These are phyloP conservation scores for Lepus oiostolus DNA, from an alignment of 2,797 vertebrate genomes.

Conservation along the genomic window DNA sequence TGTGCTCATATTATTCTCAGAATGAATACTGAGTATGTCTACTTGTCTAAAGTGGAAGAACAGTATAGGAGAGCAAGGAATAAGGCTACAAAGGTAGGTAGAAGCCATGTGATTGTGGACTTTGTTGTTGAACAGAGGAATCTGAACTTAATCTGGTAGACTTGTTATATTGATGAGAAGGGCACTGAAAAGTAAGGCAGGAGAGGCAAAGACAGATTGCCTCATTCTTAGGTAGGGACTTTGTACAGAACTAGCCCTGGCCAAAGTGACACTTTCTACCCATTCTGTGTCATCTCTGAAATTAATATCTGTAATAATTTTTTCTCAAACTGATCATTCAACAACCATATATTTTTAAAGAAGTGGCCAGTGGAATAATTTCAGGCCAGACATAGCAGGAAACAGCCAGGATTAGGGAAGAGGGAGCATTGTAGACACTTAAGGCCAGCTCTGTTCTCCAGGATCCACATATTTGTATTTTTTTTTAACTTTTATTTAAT, in stretches of 20 bases:
- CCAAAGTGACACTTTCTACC: not conserved
- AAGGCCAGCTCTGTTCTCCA: not conserved
- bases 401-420: not conserved
- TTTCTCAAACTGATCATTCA: not conserved
- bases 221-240: not conserved
- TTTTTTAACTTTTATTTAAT: too few relatives aligned
- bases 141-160: not conserved
- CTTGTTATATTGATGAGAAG: not conserved
- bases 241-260: not conserved
- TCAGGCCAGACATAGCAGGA: not conserved
- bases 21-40: not conserved
- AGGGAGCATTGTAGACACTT: not conserved
- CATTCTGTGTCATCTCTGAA: slow-evolving; percentile 10
- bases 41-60: not conserved
- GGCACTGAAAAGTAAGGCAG: not conserved
- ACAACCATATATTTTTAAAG: not conserved
- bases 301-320: not conserved
- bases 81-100: not conserved
- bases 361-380: not conserved
- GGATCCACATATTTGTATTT: not conserved
- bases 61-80: not conserved
- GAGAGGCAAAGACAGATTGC: slow-evolving; percentile 14
- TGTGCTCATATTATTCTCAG: not conserved
- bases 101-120: not conserved
- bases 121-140: not conserved